Percentiles rank a stretch among this genome's conserved stretches.
phyloP scores from a whole-genome alignment of 2,113 vertebrate species.

The Haliaeetus leucogaster region DNA sequence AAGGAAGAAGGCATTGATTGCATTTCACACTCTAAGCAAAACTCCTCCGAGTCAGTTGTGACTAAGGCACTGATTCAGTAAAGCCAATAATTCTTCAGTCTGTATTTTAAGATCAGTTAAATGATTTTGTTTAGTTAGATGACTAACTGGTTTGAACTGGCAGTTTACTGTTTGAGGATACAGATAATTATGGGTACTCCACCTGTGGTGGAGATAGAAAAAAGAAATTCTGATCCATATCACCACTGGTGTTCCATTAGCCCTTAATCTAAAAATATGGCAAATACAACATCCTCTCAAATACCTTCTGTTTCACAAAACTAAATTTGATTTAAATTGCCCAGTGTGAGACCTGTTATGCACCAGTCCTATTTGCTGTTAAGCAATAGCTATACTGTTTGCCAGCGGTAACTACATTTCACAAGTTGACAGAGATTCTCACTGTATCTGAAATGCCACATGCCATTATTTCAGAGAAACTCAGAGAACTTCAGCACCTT shows the following conservation, averaged over 20 bases:
- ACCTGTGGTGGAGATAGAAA: neutral
- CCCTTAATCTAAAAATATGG: neutral
- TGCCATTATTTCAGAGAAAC: neutral
- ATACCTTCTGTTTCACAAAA: neutral
- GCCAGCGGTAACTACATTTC: neutral
- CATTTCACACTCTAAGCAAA: constrained; percentile 24
- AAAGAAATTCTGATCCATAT: neutral
- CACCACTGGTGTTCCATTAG: neutral
- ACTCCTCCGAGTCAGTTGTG: constrained; percentile 36
- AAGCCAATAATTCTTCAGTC: neutral
- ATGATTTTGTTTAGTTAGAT: neutral
- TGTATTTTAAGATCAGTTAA: neutral
- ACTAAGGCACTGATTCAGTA: constrained; percentile 55
- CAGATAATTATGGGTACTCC: neutral
- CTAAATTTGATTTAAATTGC: neutral
- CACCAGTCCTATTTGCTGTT: neutral
- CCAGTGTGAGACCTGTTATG: neutral
- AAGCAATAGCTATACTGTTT: neutral
- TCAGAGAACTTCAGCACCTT: neutral
- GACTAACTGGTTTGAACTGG: neutral
- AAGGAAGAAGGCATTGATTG: neutral
- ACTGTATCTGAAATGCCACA: neutral
- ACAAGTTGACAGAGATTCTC: neutral
- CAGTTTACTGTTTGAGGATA: neutral
- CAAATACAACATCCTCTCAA: neutral